These are phyloP conservation scores for Phycodurus eques DNA, from an alignment of 2,113 vertebrate genomes.

Conservation along the genomic window DNA sequence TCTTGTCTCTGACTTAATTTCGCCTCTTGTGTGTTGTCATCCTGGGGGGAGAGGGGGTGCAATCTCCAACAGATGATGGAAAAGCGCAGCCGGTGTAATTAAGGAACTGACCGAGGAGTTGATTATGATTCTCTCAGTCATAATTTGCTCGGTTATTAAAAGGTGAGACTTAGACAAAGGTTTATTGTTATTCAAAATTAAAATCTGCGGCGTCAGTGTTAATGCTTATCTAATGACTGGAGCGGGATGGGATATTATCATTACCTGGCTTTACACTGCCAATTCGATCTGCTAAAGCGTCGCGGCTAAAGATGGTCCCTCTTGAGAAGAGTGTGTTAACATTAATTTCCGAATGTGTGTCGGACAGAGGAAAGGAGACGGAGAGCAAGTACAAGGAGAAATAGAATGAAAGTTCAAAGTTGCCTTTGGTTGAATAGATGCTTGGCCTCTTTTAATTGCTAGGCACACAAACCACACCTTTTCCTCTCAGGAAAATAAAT, in stretches of 20 bases:
- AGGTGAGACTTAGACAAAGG: constrained; percentile 38
- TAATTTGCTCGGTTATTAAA: constrained; percentile 60
- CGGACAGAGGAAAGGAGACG: too few relatives aligned
- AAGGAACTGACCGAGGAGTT: constrained; percentile 35
- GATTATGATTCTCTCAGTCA: constrained; percentile 42
- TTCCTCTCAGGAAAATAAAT: too few relatives aligned
- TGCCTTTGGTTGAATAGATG: too few relatives aligned
- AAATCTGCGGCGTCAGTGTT: constrained; percentile 36
- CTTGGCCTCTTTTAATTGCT: too few relatives aligned
- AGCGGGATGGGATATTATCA: constrained; percentile 17
- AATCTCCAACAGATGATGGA: constrained; percentile 28
- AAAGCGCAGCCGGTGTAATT: constrained; percentile 43
- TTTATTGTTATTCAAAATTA: constrained; percentile 50
- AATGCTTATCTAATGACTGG: constrained; percentile 25
- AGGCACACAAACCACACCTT: too few relatives aligned
- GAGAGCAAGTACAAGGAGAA: neutral
- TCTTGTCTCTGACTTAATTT: constrained; percentile 19
- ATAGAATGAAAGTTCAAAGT: too few relatives aligned
- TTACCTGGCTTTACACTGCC: neutral
- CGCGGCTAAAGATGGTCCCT: neutral
- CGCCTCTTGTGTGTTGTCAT: neutral
- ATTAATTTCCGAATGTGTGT: neutral
- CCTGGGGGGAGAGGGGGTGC: constrained; percentile 13
- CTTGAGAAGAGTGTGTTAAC: neutral
- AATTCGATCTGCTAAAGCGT: constrained; percentile 2